A percentile compares a stretch with the other conserved stretches of the same genome.
These are phyloP conservation scores for Clarias pachynema DNA, from an alignment of 2,797 vertebrate genomes.

Conservation along the genomic window DNA sequence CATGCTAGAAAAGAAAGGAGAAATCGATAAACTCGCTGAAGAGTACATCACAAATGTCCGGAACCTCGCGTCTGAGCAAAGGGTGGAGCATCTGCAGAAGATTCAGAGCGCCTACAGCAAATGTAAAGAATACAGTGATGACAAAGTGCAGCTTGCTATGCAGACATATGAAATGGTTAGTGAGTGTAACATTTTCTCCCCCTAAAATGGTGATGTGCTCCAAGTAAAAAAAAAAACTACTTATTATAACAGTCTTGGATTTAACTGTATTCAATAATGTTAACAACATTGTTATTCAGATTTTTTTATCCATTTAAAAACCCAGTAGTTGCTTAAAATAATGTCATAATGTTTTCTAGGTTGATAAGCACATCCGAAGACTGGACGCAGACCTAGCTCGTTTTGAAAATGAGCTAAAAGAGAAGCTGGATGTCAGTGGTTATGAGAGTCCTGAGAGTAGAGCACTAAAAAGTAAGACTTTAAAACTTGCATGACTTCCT, in stretches of 20 bases:
- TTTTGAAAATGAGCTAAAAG: conserved; percentile 97
- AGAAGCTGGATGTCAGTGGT: conserved; percentile 90
- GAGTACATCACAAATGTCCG: conserved; percentile 89
- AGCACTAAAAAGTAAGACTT: conserved; percentile 82
- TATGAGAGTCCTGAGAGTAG: conserved; percentile 84
- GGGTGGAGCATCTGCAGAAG: conserved; percentile 91
- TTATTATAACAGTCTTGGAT: not conserved
- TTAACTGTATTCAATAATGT: not conserved
- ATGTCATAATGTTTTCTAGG: conserved; percentile 68
- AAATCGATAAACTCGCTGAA: conserved; percentile 90
- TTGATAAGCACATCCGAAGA: conserved; percentile 96
- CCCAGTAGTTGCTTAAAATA: not conserved
- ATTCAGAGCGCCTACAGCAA: conserved; percentile 92
- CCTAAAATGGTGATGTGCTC: not conserved
- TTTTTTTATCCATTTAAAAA: not conserved
- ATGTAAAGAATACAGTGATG: conserved; percentile 94
- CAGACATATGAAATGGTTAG: conserved; percentile 98
- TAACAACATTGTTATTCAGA: not conserved
- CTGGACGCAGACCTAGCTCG: conserved; percentile 93
- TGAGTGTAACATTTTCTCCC: not conserved
- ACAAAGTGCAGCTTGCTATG: conserved; percentile 98
- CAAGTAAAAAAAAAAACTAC: not conserved
- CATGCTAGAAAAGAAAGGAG: conserved; percentile 90
- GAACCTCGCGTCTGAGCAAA: conserved; percentile 81
- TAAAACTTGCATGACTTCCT: not conserved